phyloP scores from a whole-genome alignment of 1,140 invertebrate genomes.

The Drosophila punjabiensis region DNA sequence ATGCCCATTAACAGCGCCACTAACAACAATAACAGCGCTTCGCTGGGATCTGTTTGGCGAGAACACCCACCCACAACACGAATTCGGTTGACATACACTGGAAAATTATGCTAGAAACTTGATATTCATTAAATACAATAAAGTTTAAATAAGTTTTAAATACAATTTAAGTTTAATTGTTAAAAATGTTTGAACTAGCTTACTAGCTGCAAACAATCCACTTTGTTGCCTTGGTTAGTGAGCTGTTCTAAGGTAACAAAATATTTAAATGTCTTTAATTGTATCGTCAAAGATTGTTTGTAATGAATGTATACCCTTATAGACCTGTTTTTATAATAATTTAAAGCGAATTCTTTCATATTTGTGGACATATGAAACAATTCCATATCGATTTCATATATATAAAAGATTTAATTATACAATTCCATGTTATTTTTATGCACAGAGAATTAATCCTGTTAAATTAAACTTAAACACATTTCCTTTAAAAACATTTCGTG shows the following conservation, averaged over 20 bases:
- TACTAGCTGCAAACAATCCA: not conserved
- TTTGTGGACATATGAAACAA: not conserved
- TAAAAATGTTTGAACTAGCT: not conserved
- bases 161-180: not conserved
- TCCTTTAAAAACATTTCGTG: not conserved
- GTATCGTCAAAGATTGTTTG: no score
- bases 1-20: conserved; percentile 39
- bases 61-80: conserved; percentile 35
- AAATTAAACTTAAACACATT: not conserved
- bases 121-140: not conserved
- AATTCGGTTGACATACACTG: conserved; percentile 17
- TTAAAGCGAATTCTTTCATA: not conserved
- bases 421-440: not conserved
- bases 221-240: no score
- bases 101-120: not conserved
- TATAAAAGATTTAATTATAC: not conserved
- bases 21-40: conserved; percentile 22
- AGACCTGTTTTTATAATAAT: not conserved
- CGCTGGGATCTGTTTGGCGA: conserved; percentile 26
- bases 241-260: no score
- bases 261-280: no score
- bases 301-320: not conserved
- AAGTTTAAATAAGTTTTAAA: no score
- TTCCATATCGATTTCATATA: not conserved
- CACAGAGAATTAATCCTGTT: not conserved